Evolutionary conservation across 2,797 vertebrate genomes (phyloP).

Genomic region (Nothura maculosa): DNA sequence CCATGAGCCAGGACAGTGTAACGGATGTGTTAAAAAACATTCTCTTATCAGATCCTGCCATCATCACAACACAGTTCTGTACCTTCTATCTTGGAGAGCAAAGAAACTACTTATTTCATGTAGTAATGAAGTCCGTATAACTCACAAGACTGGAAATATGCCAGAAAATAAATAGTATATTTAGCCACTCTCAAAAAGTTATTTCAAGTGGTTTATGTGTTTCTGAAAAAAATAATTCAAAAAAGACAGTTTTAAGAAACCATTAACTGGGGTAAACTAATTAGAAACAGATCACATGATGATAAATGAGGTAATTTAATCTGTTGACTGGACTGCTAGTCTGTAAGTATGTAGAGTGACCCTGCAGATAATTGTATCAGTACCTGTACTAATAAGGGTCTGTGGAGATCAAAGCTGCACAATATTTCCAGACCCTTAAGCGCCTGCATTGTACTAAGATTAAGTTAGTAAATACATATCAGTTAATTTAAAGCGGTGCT

Average conservation of each 20-base stretch:
- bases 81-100: background rate
- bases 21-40: background rate
- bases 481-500: constrained; percentile 50
- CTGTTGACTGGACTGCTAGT: constrained; percentile 42
- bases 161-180: constrained; percentile 52
- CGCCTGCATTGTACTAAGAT: constrained; percentile 34
- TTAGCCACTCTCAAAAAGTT: constrained; percentile 14
- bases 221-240: constrained; percentile 32
- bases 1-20: background rate
- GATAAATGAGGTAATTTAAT: constrained; percentile 67
- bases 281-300: constrained; percentile 68
- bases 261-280: constrained; percentile 52
- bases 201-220: constrained; percentile 59
- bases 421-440: constrained; percentile 17
- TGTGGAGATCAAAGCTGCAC: constrained; percentile 59
- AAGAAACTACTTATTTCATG: background rate
- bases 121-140: constrained; percentile 3
- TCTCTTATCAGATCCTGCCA: background rate
- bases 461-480: constrained; percentile 45
- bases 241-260: constrained; percentile 58
- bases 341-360: constrained; percentile 32
- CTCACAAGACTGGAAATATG: background rate
- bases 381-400: constrained; percentile 67
- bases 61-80: background rate
- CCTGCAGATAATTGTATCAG: constrained; percentile 61